Conservation (phyloP, 1,140 invertebrate genomes). For the Apis mellifera region Amel_HAv3.1 CM009943.2:5067501-5068000, state of each 20-base stretch:
- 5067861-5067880: background rate
- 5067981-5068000: constrained; percentile 11
- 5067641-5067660: constrained; percentile 13
- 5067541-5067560: constrained; percentile 11
- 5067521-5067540: background rate
- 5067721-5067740: background rate
- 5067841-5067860: background rate
- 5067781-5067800: constrained; percentile 48
- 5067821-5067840: background rate
- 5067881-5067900: constrained; percentile 8
- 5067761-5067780: constrained; percentile 52
- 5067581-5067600: background rate
- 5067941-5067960: constrained; percentile 44
- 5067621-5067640: constrained; percentile 2
- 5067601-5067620: too few species aligned
- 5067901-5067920: background rate
- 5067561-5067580: constrained; percentile 26
- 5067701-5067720: constrained; percentile 48
- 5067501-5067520: too few species aligned
- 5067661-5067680: constrained; percentile 30
- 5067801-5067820: constrained; percentile 35
- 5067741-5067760: constrained; percentile 45
- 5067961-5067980: background rate
- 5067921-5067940: constrained; percentile 34
- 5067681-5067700: constrained; percentile 9